Evolutionary conservation across 2,888 invertebrate species (phyloP).

Genomic region (Zygaena filipendulae): DNA sequence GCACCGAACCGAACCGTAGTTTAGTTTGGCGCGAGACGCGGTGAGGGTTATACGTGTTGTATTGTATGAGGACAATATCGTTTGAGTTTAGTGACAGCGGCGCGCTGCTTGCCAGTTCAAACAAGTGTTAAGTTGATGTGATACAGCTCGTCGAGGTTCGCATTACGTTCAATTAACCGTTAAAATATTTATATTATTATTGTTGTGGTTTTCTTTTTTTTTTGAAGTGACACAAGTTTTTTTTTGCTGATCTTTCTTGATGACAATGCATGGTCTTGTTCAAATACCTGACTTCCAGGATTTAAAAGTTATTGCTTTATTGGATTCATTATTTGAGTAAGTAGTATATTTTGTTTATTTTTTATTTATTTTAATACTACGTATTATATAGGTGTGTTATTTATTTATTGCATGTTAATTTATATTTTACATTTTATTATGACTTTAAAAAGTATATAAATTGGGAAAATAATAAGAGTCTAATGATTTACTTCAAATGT

Average conservation of each 20-base stretch:
- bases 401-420: no score
- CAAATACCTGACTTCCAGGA: slow-evolving; percentile 48
- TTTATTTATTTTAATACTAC: slow-evolving; percentile 10
- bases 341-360: slow-evolving; percentile 30
- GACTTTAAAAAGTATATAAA: no score
- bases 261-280: no score
- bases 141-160: slow-evolving; percentile 53
- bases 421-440: no score
- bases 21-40: slow-evolving; percentile 62
- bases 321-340: slow-evolving; percentile 22
- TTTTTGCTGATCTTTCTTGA: slow-evolving; percentile 28
- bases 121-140: slow-evolving; percentile 67
- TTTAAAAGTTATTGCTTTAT: slow-evolving; percentile 33
- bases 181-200: slow-evolving; percentile 50
- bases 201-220: slow-evolving; percentile 38
- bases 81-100: slow-evolving; percentile 41
- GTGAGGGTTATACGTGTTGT: slow-evolving; percentile 28
- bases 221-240: slow-evolving; percentile 28
- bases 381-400: no score
- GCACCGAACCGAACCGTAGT: slow-evolving; percentile 33
- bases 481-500: no score
- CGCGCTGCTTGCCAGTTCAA: slow-evolving; percentile 42
- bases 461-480: no score
- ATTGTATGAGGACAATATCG: slow-evolving; percentile 18
- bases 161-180: slow-evolving; percentile 62